phyloP scores from a whole-genome alignment of 2,113 vertebrate genomes.

The Anser cygnoides region DNA sequence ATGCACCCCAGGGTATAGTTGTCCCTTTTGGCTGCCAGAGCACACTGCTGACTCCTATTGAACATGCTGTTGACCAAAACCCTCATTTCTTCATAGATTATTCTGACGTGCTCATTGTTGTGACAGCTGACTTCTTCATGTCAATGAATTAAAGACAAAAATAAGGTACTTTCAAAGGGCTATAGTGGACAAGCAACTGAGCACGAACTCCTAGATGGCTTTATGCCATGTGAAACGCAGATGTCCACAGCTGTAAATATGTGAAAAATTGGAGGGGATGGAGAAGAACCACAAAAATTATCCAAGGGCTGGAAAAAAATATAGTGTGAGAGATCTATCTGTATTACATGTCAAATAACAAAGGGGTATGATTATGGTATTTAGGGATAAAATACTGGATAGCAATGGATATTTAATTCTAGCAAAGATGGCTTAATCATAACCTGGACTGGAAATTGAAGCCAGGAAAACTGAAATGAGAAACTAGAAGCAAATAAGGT shows the following conservation, averaged over 20 bases:
- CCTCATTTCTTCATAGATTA: not conserved
- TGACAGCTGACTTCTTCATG: not conserved
- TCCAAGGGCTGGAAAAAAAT: not conserved
- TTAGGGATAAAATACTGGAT: not conserved
- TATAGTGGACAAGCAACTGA: not conserved
- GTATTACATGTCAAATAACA: not conserved
- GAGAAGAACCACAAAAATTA: not conserved
- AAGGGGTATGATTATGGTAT: not conserved
- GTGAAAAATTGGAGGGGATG: not conserved
- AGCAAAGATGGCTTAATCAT: not conserved
- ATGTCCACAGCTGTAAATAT: not conserved
- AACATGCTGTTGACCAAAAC: too few relatives aligned
- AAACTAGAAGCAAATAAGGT: not conserved
- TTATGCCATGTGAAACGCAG: not conserved
- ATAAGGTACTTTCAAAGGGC: not conserved
- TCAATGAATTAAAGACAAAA: not conserved
- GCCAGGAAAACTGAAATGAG: not conserved
- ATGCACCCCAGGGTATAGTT: too few relatives aligned
- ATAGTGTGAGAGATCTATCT: not conserved
- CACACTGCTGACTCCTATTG: too few relatives aligned
- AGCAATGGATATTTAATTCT: not conserved
- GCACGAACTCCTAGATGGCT: not conserved
- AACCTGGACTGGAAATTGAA: not conserved
- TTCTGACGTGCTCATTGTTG: not conserved
- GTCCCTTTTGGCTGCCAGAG: too few relatives aligned